These are phyloP conservation scores for Lagocephalus sceleratus DNA, from an alignment of 2,797 vertebrate genomes.

Conservation along the genomic window DNA sequence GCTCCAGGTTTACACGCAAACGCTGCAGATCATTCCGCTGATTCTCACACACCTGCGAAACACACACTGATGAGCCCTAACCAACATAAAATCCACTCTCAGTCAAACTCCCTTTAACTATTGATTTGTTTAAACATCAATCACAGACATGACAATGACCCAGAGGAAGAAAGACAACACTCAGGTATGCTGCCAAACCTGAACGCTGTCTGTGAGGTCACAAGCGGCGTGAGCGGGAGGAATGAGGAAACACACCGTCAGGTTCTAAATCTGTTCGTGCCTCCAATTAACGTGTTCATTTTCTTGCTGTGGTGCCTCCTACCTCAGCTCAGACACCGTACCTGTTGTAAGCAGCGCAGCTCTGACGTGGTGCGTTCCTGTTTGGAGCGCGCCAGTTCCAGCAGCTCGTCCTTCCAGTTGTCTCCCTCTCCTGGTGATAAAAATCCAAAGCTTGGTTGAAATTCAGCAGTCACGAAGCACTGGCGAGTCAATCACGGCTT, in stretches of 20 bases:
- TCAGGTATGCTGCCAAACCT: constrained; percentile 53
- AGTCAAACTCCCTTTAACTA: not conserved
- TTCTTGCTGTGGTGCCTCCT: not conserved
- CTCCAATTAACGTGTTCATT: not conserved
- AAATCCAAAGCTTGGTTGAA: not conserved
- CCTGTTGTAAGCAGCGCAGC: constrained; percentile 78
- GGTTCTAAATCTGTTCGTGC: not conserved
- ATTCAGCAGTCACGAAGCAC: not conserved
- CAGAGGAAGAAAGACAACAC: not conserved
- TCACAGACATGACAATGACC: constrained; percentile 7
- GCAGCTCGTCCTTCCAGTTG: constrained; percentile 83
- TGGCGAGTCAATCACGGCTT: not conserved
- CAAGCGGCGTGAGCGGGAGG: not conserved
- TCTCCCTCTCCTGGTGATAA: constrained; percentile 79
- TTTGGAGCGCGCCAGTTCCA: constrained; percentile 83
- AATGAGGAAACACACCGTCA: constrained; percentile 35
- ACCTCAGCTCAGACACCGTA: not conserved
- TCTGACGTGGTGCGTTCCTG: constrained; percentile 78
- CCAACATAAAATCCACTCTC: not conserved
- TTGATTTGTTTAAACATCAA: no score
- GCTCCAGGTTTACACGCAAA: constrained; percentile 80
- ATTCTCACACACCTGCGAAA: constrained; percentile 82
- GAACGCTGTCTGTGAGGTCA: constrained; percentile 18
- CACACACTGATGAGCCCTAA: constrained; percentile 4
- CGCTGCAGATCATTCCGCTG: constrained; percentile 84